These are phyloP conservation scores for Phocides pigmalion DNA, from an alignment of 1,140 invertebrate species.

Conservation along the genomic window DNA sequence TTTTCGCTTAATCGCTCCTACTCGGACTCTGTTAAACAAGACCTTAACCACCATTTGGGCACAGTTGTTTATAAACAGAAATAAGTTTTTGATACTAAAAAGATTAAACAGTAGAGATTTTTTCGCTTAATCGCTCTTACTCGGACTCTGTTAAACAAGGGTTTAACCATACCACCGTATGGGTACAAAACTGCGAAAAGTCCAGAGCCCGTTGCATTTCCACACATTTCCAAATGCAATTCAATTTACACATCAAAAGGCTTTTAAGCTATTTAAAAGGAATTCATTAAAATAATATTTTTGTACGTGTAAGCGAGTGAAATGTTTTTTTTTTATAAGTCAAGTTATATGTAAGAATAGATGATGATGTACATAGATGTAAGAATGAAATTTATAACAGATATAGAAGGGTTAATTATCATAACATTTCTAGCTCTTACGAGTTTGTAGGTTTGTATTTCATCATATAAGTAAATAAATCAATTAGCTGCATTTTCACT, in stretches of 20 bases:
- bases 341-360: no score
- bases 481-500: no score
- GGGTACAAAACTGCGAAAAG: conserved; percentile 8
- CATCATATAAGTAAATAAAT: no score
- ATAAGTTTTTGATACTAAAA: no score
- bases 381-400: no score
- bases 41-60: background rate
- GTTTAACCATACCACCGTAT: background rate
- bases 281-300: conserved; percentile 19
- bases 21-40: background rate
- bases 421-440: no score
- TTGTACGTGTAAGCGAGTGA: background rate
- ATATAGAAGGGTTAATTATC: no score
- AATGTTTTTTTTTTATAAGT: no score
- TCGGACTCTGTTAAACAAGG: background rate
- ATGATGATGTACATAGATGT: no score
- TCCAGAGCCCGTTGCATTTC: conserved; percentile 10
- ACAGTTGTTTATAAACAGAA: no score
- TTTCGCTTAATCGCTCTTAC: conserved; percentile 2
- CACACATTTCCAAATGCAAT: conserved; percentile 6
- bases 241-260: conserved; percentile 6
- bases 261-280: conserved; percentile 8
- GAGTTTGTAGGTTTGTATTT: no score
- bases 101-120: no score
- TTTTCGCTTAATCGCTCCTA: conserved; percentile 4